These are phyloP conservation scores for Sparidentex hasta DNA, from an alignment of 2,797 vertebrate genomes.

Conservation along the genomic window DNA sequence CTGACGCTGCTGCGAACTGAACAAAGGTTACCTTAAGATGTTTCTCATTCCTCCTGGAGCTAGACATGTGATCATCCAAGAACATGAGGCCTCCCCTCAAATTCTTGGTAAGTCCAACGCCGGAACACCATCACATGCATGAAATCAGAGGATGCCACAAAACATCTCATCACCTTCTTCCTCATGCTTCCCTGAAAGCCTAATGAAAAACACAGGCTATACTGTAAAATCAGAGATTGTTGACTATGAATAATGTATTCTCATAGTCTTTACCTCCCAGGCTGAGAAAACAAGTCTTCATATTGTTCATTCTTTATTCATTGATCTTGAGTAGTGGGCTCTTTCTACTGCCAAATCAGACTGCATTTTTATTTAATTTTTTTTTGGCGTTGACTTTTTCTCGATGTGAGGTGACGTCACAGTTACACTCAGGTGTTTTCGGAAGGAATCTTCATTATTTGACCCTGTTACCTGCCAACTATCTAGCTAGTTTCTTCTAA, in stretches of 20 bases:
- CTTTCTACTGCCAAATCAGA: background rate
- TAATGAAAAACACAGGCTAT: background rate
- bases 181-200: background rate
- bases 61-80: slow-evolving; percentile 98
- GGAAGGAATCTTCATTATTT: background rate
- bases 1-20: slow-evolving; percentile 73
- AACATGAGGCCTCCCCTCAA: slow-evolving; percentile 98
- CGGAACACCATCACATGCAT: slow-evolving; percentile 22
- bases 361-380: background rate
- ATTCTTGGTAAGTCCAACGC: slow-evolving; percentile 95
- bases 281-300: slow-evolving; percentile 14
- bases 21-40: slow-evolving; percentile 99
- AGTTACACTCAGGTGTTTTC: background rate
- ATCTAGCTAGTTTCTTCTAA: background rate
- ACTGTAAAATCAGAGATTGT: slow-evolving; percentile 27
- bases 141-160: slow-evolving; percentile 1
- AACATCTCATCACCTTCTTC: background rate
- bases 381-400: background rate
- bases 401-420: background rate
- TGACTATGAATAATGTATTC: slow-evolving; percentile 42
- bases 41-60: slow-evolving; percentile 97
- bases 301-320: slow-evolving; percentile 38
- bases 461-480: too few species aligned
- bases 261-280: background rate
- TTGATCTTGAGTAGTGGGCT: background rate